phyloP scores from a whole-genome alignment of 2,888 invertebrate species.

The Eledone cirrhosa region DNA sequence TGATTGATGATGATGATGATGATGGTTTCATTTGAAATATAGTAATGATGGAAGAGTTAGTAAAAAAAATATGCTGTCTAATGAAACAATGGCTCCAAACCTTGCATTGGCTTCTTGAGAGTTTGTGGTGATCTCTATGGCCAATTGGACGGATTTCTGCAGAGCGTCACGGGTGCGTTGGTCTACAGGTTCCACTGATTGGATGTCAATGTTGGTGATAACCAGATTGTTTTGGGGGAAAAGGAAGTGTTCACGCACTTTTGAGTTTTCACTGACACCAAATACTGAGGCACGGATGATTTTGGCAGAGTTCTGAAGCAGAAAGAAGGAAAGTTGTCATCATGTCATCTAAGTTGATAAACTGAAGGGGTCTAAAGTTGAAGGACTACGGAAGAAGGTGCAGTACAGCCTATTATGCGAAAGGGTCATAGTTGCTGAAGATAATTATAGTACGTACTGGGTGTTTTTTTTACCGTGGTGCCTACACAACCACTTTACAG shows the following conservation, averaged over 20 bases:
- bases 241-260: conserved; percentile 65
- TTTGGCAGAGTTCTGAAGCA: conserved; percentile 67
- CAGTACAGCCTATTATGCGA: too few relatives aligned
- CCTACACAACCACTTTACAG: too few relatives aligned
- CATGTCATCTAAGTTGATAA: too few relatives aligned
- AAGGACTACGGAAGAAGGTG: too few relatives aligned
- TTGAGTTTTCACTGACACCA: conserved; percentile 67
- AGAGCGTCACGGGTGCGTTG: conserved; percentile 69
- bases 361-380: too few relatives aligned
- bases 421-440: too few relatives aligned
- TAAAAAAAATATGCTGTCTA: too few relatives aligned
- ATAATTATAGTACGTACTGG: too few relatives aligned
- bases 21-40: too few relatives aligned
- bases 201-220: conserved; percentile 69
- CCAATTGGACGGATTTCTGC: conserved; percentile 70
- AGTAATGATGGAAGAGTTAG: too few relatives aligned
- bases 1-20: too few relatives aligned
- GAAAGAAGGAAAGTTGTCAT: background rate
- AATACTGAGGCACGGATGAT: conserved; percentile 69
- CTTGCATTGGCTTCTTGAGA: conserved; percentile 70
- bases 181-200: conserved; percentile 70
- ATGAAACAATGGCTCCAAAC: conserved; percentile 43
- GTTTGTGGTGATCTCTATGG: conserved; percentile 71
- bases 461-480: too few relatives aligned
- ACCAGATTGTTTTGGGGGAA: conserved; percentile 69